Percentiles rank a stretch among this genome's conserved stretches.
Conservation (phyloP, 2,797 vertebrate genomes). For the Tachyglossus aculeatus region DNA sequence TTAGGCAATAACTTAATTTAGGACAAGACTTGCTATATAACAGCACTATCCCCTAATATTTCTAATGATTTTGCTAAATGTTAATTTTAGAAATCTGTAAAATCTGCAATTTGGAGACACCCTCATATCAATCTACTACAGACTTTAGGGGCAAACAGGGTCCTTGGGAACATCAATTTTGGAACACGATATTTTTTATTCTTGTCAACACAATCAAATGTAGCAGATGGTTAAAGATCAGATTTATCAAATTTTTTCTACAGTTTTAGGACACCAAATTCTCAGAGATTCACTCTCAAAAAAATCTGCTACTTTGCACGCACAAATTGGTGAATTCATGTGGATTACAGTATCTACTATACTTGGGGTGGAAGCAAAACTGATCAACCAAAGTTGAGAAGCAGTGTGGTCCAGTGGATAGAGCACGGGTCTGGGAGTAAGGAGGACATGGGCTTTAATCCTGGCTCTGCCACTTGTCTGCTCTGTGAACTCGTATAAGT, state of each 20-base stretch:
- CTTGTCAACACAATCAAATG: conserved; percentile 43
- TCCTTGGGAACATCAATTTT: conserved; percentile 37
- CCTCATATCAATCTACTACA: conserved; percentile 20
- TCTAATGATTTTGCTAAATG: conserved; percentile 24
- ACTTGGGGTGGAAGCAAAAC: too few relatives aligned
- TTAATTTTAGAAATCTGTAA: conserved; percentile 35
- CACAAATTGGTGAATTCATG: too few relatives aligned
- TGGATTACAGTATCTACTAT: too few relatives aligned
- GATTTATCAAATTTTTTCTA: neutral
- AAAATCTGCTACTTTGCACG: neutral
- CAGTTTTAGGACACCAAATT: conserved; percentile 25
- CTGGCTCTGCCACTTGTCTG: too few relatives aligned
- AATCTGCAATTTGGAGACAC: conserved; percentile 25
- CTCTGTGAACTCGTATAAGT: too few relatives aligned
- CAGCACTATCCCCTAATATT: conserved; percentile 36
- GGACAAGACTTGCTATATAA: conserved; percentile 29
- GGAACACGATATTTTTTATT: conserved; percentile 40
- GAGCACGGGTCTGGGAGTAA: too few relatives aligned
- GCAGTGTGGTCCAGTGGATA: too few relatives aligned
- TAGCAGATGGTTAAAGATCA: conserved; percentile 4
- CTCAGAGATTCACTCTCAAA: too few relatives aligned
- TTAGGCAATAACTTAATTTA: conserved; percentile 29
- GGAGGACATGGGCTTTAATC: too few relatives aligned
- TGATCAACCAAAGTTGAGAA: too few relatives aligned
- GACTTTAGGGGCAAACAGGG: neutral